A percentile compares a stretch with the other conserved stretches of the same genome.
phyloP scores from a whole-genome alignment of 1,140 invertebrate species.

The Leptinotarsa texana region DNA sequence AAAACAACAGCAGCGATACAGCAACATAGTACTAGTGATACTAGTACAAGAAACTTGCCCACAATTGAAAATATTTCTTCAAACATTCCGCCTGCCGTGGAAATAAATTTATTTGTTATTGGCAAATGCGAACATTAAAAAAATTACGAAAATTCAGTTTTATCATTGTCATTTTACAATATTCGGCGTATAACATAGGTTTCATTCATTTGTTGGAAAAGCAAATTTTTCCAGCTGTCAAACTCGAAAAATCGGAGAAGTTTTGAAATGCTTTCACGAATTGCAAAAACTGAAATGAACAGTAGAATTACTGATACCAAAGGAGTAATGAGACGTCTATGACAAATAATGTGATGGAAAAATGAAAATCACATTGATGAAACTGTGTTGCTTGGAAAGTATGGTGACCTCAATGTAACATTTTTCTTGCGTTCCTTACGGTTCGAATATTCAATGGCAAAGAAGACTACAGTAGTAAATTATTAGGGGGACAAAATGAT shows the following conservation, averaged over 20 bases:
- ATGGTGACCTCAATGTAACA: background rate
- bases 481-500: background rate
- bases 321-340: background rate
- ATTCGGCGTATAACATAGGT: background rate
- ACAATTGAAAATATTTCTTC: no score
- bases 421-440: background rate
- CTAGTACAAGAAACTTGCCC: no score
- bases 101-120: no score
- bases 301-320: background rate
- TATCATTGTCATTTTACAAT: background rate
- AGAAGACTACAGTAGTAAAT: background rate
- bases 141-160: background rate
- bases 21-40: no score
- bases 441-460: background rate
- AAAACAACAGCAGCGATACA: no score
- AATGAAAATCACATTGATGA: background rate
- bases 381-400: background rate
- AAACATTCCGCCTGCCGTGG: no score
- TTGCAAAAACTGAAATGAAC: background rate
- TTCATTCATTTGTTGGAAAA: background rate
- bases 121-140: no score
- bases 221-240: background rate
- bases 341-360: background rate
- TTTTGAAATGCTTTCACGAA: no score
- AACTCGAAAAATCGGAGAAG: background rate